Evolutionary conservation across 2,113 vertebrate species (phyloP).

Genomic region (Dunckerocampus dactyliophorus): DNA sequence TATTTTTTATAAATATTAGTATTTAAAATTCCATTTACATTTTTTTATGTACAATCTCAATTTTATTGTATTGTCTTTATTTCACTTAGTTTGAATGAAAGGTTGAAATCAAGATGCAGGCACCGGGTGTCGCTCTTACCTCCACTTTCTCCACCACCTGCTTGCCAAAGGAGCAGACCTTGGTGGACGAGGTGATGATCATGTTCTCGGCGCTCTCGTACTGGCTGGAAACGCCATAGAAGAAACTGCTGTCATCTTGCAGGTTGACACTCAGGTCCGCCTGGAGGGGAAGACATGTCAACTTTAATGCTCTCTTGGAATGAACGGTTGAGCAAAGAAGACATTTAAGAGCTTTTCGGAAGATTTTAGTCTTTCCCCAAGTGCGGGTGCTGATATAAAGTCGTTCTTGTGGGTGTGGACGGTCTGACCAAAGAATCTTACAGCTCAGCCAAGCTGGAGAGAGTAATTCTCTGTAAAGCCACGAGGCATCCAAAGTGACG

Average conservation of each 20-base stretch:
- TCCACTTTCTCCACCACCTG: slow-evolving; percentile 97
- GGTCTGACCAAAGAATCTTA: slow-evolving; percentile 23
- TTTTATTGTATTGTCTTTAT: too few relatives aligned
- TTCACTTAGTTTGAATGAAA: too few relatives aligned
- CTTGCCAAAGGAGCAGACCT: slow-evolving; percentile 96
- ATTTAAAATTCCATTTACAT: too few relatives aligned
- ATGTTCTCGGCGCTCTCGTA: slow-evolving; percentile 93
- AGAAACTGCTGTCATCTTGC: slow-evolving; percentile 87
- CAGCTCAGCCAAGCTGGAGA: slow-evolving; percentile 33
- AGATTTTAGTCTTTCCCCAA: too few relatives aligned
- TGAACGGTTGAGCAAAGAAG: not conserved
- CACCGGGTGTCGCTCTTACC: slow-evolving; percentile 57
- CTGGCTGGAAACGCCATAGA: slow-evolving; percentile 94
- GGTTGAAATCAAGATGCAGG: too few relatives aligned
- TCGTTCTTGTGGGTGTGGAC: not conserved
- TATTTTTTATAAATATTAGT: too few relatives aligned
- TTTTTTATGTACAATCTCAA: too few relatives aligned
- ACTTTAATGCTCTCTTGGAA: not conserved
- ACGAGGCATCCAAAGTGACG: slow-evolving; percentile 22
- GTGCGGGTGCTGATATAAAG: too few relatives aligned
- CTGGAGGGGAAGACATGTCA: slow-evolving; percentile 52
- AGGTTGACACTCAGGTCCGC: slow-evolving; percentile 89
- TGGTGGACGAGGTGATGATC: slow-evolving; percentile 94
- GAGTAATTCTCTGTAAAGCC: slow-evolving; percentile 43
- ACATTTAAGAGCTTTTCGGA: not conserved